A percentile compares a stretch with the other conserved stretches of the same genome.
These are phyloP conservation scores for Cotesia chilonis DNA, from an alignment of 1,140 invertebrate species.

Conservation along the genomic window DNA sequence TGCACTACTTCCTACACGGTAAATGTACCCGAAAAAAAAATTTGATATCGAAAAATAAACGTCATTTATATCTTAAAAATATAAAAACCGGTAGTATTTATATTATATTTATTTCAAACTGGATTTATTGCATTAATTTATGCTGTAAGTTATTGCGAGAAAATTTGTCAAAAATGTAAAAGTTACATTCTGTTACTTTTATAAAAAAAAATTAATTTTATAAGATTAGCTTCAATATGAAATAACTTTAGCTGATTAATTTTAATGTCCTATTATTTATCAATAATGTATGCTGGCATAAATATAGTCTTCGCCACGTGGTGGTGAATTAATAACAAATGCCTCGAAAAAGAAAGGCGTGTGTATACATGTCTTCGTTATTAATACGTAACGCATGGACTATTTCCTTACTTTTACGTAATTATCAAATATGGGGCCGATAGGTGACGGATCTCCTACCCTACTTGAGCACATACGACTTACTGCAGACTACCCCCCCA, in stretches of 20 bases:
- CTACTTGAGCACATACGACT: neutral
- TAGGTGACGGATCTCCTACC: neutral
- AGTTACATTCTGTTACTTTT: no score
- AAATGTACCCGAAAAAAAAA: constrained; percentile 12
- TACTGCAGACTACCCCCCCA: constrained; percentile 23
- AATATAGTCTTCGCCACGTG: neutral
- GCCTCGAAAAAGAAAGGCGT: neutral
- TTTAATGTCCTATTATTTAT: neutral
- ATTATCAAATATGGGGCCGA: constrained; percentile 4
- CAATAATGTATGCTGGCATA: neutral
- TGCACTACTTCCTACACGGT: constrained; percentile 32
- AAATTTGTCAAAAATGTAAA: no score
- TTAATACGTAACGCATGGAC: constrained; percentile 30
- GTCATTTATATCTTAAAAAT: no score
- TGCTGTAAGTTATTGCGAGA: no score
- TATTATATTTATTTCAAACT: no score
- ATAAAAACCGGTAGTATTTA: no score
- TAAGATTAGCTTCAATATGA: no score
- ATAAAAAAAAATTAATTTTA: no score
- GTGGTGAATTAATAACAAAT: no score
- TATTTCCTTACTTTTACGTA: constrained; percentile 37
- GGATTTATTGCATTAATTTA: no score
- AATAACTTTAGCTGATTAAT: no score
- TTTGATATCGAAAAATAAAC: neutral
- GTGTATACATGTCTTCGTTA: neutral